phyloP scores from a whole-genome alignment of 2,888 invertebrate genomes.

The Lithophane ornitopus region DNA sequence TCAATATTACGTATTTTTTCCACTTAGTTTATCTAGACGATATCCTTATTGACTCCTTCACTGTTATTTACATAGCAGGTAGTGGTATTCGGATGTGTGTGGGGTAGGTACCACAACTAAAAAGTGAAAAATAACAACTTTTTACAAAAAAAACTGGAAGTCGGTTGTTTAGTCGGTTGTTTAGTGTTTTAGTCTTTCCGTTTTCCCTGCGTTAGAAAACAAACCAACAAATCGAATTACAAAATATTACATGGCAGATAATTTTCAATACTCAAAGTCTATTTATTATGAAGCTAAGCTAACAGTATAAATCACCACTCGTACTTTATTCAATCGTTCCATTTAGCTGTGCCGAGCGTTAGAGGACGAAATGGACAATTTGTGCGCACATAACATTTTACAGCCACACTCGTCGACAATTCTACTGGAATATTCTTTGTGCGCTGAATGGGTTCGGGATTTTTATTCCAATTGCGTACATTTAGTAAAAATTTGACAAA shows the following conservation, averaged over 20 bases:
- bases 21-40: too few relatives aligned
- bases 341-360: conserved; percentile 23
- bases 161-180: too few relatives aligned
- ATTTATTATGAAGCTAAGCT: neutral
- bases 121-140: too few relatives aligned
- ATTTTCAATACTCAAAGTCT: neutral
- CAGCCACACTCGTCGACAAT: conserved; percentile 53
- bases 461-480: conserved; percentile 25
- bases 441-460: neutral
- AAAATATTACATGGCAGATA: neutral
- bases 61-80: too few relatives aligned
- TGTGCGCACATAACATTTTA: conserved; percentile 56
- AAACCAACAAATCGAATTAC: neutral
- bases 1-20: too few relatives aligned
- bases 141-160: too few relatives aligned
- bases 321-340: conserved; percentile 41
- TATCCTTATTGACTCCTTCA: too few relatives aligned
- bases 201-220: neutral
- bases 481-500: neutral
- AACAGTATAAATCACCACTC: conserved; percentile 23
- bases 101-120: too few relatives aligned
- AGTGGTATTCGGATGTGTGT: too few relatives aligned
- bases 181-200: neutral
- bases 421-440: conserved; percentile 40
- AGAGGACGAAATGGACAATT: conserved; percentile 69